phyloP scores from a whole-genome alignment of 2,113 vertebrate species.

The Polypterus bichir region DNA sequence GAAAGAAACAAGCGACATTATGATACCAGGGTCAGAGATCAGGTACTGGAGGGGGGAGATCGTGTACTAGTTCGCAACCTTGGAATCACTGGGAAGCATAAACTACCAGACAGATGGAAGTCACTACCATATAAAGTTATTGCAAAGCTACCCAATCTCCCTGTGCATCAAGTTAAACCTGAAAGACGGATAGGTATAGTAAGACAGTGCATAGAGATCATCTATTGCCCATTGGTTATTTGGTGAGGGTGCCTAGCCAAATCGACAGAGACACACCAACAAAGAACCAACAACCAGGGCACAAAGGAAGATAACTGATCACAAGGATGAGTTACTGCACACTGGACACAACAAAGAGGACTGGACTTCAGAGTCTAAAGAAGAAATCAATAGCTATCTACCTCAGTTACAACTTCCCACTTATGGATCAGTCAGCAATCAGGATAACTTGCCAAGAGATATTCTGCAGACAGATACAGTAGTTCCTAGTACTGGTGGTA shows the following conservation, averaged over 20 bases:
- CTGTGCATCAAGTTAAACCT: background rate
- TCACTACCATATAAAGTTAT: background rate
- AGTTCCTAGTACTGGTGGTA: background rate
- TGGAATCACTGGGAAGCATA: background rate
- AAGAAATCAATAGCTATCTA: too few species aligned
- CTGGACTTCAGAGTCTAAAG: background rate
- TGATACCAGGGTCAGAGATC: background rate
- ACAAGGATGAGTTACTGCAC: background rate
- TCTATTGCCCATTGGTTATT: background rate
- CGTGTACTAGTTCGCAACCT: background rate
- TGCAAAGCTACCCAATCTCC: background rate
- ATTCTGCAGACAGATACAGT: too few species aligned
- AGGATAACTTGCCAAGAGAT: too few species aligned
- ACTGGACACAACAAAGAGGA: background rate
- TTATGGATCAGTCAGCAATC: too few species aligned
- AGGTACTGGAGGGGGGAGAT: background rate
- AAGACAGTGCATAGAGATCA: conserved; percentile 1
- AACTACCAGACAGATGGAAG: background rate
- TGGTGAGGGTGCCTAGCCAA: background rate
- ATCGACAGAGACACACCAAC: background rate
- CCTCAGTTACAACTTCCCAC: too few species aligned
- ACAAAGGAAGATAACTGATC: background rate
- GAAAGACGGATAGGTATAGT: background rate
- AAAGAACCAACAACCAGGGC: background rate
- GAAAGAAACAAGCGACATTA: background rate